Percentiles rank a stretch among this genome's conserved stretches.
phyloP scores from a whole-genome alignment of 2,113 vertebrate species.

The Corythoichthys intestinalis region DNA sequence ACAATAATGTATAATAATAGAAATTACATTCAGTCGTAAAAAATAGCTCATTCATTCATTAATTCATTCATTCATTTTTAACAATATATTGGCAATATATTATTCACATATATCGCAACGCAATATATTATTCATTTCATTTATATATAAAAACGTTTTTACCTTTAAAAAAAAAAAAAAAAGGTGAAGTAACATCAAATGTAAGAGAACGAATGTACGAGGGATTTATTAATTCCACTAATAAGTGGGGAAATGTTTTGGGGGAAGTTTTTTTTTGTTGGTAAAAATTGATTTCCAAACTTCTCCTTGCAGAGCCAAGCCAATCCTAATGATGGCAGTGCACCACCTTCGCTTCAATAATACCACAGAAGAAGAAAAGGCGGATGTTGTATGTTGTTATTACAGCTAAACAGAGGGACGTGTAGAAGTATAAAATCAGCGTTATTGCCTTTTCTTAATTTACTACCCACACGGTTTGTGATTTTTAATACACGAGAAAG shows the following conservation, averaged over 20 bases:
- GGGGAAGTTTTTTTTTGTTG: not conserved
- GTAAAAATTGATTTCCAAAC: not conserved
- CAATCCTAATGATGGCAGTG: not conserved
- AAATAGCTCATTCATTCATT: too few relatives aligned
- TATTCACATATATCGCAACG: too few relatives aligned
- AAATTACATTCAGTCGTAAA: too few relatives aligned
- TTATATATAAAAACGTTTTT: too few relatives aligned
- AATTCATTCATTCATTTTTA: too few relatives aligned
- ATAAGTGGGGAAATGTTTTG: not conserved
- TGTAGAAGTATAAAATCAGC: not conserved
- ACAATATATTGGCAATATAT: too few relatives aligned
- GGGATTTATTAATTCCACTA: not conserved
- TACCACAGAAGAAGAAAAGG: not conserved
- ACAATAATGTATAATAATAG: too few relatives aligned
- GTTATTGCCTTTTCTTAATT: not conserved
- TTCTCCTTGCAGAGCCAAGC: not conserved
- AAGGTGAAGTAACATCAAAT: too few relatives aligned
- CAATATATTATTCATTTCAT: too few relatives aligned
- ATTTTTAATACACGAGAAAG: not conserved
- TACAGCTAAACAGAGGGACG: not conserved
- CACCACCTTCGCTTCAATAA: not conserved
- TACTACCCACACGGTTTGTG: not conserved
- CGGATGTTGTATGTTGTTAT: not conserved
- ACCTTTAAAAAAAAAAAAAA: too few relatives aligned
- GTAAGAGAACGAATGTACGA: not conserved